phyloP scores from a whole-genome alignment of 1,140 invertebrate species.

The Drosophila tani region DNA sequence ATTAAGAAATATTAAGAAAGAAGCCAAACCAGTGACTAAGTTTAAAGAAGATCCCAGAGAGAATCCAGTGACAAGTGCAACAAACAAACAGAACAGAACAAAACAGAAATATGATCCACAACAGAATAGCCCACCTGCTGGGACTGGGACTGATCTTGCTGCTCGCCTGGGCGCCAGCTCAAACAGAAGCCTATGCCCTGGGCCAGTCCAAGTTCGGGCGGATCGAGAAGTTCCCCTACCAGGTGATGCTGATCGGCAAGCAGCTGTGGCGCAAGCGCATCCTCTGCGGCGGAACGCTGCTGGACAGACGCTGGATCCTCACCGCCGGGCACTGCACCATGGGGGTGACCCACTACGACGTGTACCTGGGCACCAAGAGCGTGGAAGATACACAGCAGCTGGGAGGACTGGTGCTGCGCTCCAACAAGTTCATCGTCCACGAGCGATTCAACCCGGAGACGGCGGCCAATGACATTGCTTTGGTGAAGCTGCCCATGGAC shows the following conservation, averaged over 20 bases:
- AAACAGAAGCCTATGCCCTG: slow-evolving; percentile 59
- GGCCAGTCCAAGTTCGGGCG: slow-evolving; percentile 78
- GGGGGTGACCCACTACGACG: slow-evolving; percentile 80
- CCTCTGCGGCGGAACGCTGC: slow-evolving; percentile 91
- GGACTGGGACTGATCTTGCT: slow-evolving; percentile 40
- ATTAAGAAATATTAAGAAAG: slow-evolving; percentile 9
- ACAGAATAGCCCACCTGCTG: slow-evolving; percentile 34
- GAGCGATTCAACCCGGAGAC: slow-evolving; percentile 72
- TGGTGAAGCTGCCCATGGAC: slow-evolving; percentile 76
- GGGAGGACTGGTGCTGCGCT: slow-evolving; percentile 67
- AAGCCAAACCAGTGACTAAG: slow-evolving; percentile 16
- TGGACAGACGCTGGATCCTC: slow-evolving; percentile 89
- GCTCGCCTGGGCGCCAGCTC: slow-evolving; percentile 26
- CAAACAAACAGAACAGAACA: slow-evolving; percentile 6
- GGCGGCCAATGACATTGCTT: slow-evolving; percentile 80
- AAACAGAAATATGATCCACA: slow-evolving; percentile 43
- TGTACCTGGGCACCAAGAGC: slow-evolving; percentile 77
- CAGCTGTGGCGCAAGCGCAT: slow-evolving; percentile 81
- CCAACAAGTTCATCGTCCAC: slow-evolving; percentile 80
- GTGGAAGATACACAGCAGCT: slow-evolving; percentile 69
- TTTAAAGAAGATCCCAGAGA: slow-evolving; percentile 16
- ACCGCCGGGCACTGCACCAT: slow-evolving; percentile 93
- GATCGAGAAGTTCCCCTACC: slow-evolving; percentile 83
- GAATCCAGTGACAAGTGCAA: slow-evolving; percentile 50
- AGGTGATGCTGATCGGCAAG: slow-evolving; percentile 84